Base-by-base conservation (phyloP, 2,797 vertebrate genomes). In the Peromyscus attwateri region DNA sequence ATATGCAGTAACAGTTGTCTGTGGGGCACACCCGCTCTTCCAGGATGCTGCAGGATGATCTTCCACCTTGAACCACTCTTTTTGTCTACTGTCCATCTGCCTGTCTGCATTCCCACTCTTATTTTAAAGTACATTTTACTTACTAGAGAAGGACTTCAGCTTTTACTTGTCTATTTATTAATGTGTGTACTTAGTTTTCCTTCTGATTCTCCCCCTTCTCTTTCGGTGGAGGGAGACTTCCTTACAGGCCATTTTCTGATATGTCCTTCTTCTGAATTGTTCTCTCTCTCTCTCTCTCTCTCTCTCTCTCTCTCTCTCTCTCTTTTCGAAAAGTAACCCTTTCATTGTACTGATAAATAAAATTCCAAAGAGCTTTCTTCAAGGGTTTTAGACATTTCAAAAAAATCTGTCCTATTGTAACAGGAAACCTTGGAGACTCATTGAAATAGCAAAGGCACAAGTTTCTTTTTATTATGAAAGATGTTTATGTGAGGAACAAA, bases 401-500 rank as follows among this genome's bases (percentile, higher is more conserved):
- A 98, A 98, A 96, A 98, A 96, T 98, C 81, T 97, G 71, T 96
- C 64, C 49, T 98, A 97, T 95, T 98, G 93, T 98, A 97, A 98
- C 88, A 95, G n/a, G 89, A 98, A 98, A 98, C 94, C 98, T 98
- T 94, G 96, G 97, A 97, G 94, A 98, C 95, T 98, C 97, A 95
- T 57, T 96, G 93, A 91, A 98, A 97, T 95, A 98, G 96, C 94
- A 98, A 91, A 98, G 96, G 93, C 97, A 98, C 95, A 94, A 98
- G 79, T 96, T 98, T 98, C 95, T 98, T 98, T 98, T 98, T 98
- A 96, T 98, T 98, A 97, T 96, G 95, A 98, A 98, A 96, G 97
- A 98, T 98, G 97, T 98, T 98, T 98, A 97, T 98, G 94, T 93
- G 97, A 98, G 98, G 95, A 98, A 93, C 89, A 98, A 98, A 99